Percentiles rank a stretch among this genome's conserved stretches.
Conservation (phyloP, 2,797 vertebrate species). For the Picus viridis region DNA sequence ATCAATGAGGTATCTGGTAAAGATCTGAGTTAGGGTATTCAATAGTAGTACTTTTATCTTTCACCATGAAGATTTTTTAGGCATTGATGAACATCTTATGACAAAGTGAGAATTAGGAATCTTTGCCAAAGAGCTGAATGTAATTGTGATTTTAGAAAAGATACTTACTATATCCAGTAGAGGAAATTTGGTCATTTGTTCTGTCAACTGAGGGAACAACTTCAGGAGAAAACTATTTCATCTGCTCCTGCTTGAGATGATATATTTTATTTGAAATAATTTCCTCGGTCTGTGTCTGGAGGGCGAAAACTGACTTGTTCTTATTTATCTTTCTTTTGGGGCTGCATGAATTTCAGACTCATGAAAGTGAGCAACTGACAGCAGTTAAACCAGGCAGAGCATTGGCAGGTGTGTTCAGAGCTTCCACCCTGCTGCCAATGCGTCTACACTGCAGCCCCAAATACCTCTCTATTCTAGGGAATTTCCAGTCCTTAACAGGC, state of each 20-base stretch:
- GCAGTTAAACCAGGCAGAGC: constrained; percentile 67
- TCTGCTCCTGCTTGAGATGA: constrained; percentile 72
- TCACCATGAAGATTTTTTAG: neutral
- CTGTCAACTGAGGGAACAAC: constrained; percentile 67
- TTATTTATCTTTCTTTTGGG: constrained; percentile 82
- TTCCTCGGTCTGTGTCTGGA: constrained; percentile 75
- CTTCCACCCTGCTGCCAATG: constrained; percentile 9
- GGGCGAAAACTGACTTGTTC: constrained; percentile 76
- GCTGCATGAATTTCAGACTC: constrained; percentile 74
- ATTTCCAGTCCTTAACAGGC: constrained; percentile 35
- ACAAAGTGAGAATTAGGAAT: neutral
- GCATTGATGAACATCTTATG: neutral
- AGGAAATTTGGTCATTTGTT: constrained; percentile 64
- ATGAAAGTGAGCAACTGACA: constrained; percentile 74
- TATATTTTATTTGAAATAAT: constrained; percentile 81
- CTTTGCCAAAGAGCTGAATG: constrained; percentile 23
- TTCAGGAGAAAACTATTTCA: constrained; percentile 75
- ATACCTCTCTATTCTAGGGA: constrained; percentile 34
- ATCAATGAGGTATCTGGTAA: neutral
- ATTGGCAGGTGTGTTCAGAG: constrained; percentile 57
- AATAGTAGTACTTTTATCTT: neutral
- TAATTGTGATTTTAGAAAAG: constrained; percentile 61
- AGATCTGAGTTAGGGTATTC: neutral
- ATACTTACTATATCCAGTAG: constrained; percentile 27
- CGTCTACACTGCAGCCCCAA: constrained; percentile 1